Evolutionary conservation across 2,888 invertebrate genomes (phyloP).

Genomic region (Tenodera sinensis): DNA sequence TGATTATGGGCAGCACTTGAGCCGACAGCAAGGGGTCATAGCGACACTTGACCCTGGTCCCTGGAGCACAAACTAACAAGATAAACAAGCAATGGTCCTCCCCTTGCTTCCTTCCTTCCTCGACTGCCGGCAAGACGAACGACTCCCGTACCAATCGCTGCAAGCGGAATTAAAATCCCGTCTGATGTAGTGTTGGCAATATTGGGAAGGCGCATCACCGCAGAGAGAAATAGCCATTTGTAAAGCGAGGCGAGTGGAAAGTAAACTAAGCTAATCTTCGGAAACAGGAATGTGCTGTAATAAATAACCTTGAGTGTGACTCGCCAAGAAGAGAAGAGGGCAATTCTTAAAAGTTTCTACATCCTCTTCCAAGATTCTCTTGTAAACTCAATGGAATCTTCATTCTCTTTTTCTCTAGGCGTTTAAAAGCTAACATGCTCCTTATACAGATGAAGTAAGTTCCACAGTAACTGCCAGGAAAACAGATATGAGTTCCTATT

Average conservation of each 20-base stretch:
- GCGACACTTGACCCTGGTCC: neutral
- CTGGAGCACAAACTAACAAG: neutral
- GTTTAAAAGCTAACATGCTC: no score
- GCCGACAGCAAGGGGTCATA: neutral
- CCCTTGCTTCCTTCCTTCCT: neutral
- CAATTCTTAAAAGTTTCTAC: neutral
- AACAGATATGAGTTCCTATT: no score
- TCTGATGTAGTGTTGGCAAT: neutral
- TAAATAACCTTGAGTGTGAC: neutral
- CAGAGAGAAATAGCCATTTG: neutral
- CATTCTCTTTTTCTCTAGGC: no score
- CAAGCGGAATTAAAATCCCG: neutral
- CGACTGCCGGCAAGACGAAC: neutral
- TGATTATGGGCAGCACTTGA: neutral
- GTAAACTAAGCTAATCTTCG: neutral
- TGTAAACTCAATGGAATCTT: no score
- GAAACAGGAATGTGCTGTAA: neutral
- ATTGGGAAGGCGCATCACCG: neutral
- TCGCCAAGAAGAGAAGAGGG: neutral
- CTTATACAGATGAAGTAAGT: no score
- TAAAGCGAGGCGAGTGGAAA: neutral
- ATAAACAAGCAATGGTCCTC: neutral
- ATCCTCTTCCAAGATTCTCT: no score
- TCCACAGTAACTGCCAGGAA: no score
- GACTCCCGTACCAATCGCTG: neutral